Percentiles rank a stretch among this genome's conserved stretches.
These are phyloP conservation scores for Halcyon malimbica DNA, from an alignment of 2,113 vertebrate species.

Conservation along the genomic window DNA sequence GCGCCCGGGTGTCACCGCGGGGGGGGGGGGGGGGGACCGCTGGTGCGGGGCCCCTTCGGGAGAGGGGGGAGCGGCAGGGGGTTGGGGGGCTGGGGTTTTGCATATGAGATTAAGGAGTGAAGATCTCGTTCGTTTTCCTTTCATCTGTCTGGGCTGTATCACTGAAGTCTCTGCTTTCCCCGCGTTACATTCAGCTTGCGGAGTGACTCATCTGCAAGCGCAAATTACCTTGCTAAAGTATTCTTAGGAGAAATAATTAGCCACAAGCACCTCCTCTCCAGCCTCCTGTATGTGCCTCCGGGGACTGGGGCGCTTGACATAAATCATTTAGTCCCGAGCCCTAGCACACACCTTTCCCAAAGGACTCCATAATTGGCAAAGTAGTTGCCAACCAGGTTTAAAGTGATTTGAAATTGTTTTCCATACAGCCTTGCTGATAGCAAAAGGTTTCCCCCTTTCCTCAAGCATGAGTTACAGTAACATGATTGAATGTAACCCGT, in stretches of 20 bases:
- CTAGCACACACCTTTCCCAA: slow-evolving; percentile 80
- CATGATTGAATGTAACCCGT: slow-evolving; percentile 86
- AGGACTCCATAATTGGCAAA: slow-evolving; percentile 84
- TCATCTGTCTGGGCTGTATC: slow-evolving; percentile 55
- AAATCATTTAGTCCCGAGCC: slow-evolving; percentile 84
- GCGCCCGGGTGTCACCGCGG: too few species aligned
- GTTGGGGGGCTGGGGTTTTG: slow-evolving; percentile 9
- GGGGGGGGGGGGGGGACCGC: neutral
- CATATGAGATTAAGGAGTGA: slow-evolving; percentile 52
- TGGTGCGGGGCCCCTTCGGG: neutral
- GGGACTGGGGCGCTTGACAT: slow-evolving; percentile 80
- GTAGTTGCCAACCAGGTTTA: slow-evolving; percentile 85
- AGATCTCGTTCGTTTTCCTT: slow-evolving; percentile 48
- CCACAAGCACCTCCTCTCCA: slow-evolving; percentile 76
- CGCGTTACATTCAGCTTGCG: slow-evolving; percentile 62
- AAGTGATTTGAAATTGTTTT: slow-evolving; percentile 87
- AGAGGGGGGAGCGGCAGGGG: neutral
- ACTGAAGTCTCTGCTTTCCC: slow-evolving; percentile 64
- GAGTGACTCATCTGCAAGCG: slow-evolving; percentile 79
- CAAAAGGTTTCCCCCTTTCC: slow-evolving; percentile 83
- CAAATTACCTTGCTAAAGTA: slow-evolving; percentile 83
- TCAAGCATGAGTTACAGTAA: slow-evolving; percentile 84
- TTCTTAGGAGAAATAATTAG: slow-evolving; percentile 87
- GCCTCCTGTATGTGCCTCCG: slow-evolving; percentile 70
- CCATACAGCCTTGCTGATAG: slow-evolving; percentile 83